Percentiles rank a stretch among this genome's conserved stretches.
Conservation (phyloP, 2,888 invertebrate species). For the Heteropelma amictum region DNA sequence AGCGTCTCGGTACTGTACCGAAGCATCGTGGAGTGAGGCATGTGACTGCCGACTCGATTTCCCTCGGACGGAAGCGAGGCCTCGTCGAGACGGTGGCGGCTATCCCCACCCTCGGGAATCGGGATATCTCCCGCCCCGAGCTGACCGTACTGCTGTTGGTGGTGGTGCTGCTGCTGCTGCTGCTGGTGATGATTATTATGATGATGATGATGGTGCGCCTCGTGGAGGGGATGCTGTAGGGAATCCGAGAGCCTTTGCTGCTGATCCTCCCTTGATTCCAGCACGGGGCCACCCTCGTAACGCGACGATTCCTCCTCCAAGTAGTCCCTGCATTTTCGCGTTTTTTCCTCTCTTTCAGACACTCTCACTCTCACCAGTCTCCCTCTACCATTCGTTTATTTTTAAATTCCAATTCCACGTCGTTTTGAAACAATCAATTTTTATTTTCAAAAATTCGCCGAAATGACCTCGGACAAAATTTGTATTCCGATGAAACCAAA, state of each 20-base stretch:
- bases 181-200: slow-evolving; percentile 48
- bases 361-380: not conserved
- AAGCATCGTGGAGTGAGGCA: slow-evolving; percentile 75
- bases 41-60: slow-evolving; percentile 73
- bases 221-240: slow-evolving; percentile 44
- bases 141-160: slow-evolving; percentile 62
- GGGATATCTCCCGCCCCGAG: slow-evolving; percentile 71
- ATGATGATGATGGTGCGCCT: slow-evolving; percentile 39
- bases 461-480: too few relatives aligned
- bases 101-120: slow-evolving; percentile 74
- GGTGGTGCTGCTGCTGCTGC: slow-evolving; percentile 59
- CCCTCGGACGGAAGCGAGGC: slow-evolving; percentile 70
- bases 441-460: too few relatives aligned
- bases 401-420: too few relatives aligned
- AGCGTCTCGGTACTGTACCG: slow-evolving; percentile 73
- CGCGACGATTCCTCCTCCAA: slow-evolving; percentile 52
- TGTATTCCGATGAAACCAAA: too few relatives aligned
- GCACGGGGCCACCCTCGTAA: slow-evolving; percentile 55
- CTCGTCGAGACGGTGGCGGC: slow-evolving; percentile 64
- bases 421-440: too few relatives aligned
- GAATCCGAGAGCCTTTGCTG: slow-evolving; percentile 46
- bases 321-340: slow-evolving; percentile 51
- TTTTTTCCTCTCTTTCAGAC: not conserved
- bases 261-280: slow-evolving; percentile 60
- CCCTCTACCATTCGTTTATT: not conserved